phyloP scores from a whole-genome alignment of 2,888 invertebrate species.

The Embidobia sp. region DNA sequence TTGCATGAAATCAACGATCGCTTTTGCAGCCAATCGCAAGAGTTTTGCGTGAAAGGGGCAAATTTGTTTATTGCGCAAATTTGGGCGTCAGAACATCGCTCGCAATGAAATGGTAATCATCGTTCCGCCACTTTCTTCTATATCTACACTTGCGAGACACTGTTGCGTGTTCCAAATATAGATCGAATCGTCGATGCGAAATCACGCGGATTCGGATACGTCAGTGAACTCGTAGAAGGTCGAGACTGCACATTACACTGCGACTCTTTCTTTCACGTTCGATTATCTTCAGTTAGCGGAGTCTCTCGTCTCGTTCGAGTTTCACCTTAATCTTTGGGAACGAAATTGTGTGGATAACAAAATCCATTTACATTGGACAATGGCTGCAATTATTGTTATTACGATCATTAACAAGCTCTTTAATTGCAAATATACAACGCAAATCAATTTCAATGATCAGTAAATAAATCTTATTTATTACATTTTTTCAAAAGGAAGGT shows the following conservation, averaged over 20 bases:
- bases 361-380: conserved; percentile 12
- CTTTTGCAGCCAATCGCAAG: too few relatives aligned
- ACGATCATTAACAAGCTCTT: too few relatives aligned
- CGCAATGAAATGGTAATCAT: conserved; percentile 10
- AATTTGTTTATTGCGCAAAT: too few relatives aligned
- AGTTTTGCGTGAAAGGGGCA: too few relatives aligned
- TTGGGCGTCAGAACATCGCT: conserved; percentile 3
- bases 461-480: too few relatives aligned
- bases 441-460: too few relatives aligned
- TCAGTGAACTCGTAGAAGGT: conserved; percentile 64
- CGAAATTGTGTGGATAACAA: neutral
- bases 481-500: too few relatives aligned
- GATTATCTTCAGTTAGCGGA: conserved; percentile 46
- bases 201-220: conserved; percentile 62
- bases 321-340: too few relatives aligned
- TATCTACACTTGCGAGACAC: conserved; percentile 35
- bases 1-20: too few relatives aligned
- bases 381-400: conserved; percentile 11
- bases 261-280: conserved; percentile 56
- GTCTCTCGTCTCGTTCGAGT: conserved; percentile 25
- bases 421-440: too few relatives aligned
- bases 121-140: conserved; percentile 9
- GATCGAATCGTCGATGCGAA: conserved; percentile 59
- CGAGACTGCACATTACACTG: conserved; percentile 54
- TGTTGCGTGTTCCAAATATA: conserved; percentile 60